phyloP scores from a whole-genome alignment of 1,140 invertebrate species.

The Drosophila rhopaloa region DNA sequence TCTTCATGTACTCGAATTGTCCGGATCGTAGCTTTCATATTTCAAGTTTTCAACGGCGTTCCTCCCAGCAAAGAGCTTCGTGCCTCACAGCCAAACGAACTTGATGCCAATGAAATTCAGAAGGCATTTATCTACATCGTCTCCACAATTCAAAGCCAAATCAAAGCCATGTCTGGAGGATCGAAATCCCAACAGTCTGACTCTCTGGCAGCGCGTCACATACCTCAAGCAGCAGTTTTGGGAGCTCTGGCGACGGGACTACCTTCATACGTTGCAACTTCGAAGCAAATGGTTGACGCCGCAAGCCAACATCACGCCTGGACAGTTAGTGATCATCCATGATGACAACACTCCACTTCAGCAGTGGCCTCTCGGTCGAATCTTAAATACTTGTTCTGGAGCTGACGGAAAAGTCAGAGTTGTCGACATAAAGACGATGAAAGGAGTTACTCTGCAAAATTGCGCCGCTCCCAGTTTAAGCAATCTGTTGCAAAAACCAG shows the following conservation, averaged over 20 bases:
- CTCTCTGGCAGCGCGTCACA: no score
- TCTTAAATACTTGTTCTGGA: no score
- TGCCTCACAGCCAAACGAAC: background rate
- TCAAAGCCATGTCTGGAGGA: background rate
- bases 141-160: conserved; percentile 4
- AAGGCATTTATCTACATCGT: background rate
- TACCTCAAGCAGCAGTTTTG: no score
- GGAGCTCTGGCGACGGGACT: background rate
- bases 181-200: no score
- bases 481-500: no score
- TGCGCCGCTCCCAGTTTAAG: no score
- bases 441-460: no score
- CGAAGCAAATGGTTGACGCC: conserved; percentile 1
- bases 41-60: conserved; percentile 1
- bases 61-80: conserved; percentile 1
- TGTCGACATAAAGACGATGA: no score
- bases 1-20: background rate
- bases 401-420: no score
- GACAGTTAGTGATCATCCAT: background rate
- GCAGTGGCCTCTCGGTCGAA: background rate
- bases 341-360: background rate
- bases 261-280: background rate
- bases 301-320: background rate
- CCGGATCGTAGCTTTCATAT: background rate
- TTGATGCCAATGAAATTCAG: conserved; percentile 1